These are phyloP conservation scores for Eubucco bourcierii DNA, from an alignment of 2,113 vertebrate species.

Conservation along the genomic window DNA sequence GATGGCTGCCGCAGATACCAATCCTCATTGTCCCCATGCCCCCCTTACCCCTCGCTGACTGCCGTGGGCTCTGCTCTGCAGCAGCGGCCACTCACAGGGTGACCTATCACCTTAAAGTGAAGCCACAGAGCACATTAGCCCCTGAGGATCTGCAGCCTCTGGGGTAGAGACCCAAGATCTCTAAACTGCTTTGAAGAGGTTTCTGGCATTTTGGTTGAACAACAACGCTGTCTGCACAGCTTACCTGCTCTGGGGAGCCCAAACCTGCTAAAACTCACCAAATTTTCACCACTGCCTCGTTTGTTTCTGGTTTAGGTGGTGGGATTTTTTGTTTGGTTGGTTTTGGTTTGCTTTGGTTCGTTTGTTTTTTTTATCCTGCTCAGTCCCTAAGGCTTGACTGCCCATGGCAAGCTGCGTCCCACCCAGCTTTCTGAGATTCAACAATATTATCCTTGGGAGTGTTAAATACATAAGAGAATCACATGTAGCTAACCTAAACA, in stretches of 20 bases:
- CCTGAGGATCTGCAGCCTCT: not conserved
- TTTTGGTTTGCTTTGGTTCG: no score
- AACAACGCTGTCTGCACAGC: fast-evolving
- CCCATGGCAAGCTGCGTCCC: not conserved
- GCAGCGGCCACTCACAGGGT: not conserved
- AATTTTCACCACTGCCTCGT: not conserved
- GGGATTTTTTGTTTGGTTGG: no score
- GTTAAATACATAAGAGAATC: not conserved
- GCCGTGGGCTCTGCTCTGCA: fast-evolving
- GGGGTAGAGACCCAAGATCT: not conserved
- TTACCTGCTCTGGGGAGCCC: not conserved
- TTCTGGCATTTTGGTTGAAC: not conserved
- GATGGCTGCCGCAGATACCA: constrained; percentile 26
- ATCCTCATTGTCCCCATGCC: not conserved
- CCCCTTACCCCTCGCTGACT: not conserved
- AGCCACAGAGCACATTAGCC: fast-evolving
- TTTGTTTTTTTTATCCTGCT: not conserved
- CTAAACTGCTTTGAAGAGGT: not conserved
- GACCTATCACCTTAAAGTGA: not conserved
- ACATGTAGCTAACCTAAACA: not conserved
- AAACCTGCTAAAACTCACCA: not conserved
- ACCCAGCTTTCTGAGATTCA: not conserved
- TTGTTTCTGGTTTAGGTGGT: no score
- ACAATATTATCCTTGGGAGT: not conserved
- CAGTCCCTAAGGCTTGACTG: not conserved